phyloP scores from a whole-genome alignment of 2,797 vertebrate genomes.

The Arnoldichthys spilopterus region DNA sequence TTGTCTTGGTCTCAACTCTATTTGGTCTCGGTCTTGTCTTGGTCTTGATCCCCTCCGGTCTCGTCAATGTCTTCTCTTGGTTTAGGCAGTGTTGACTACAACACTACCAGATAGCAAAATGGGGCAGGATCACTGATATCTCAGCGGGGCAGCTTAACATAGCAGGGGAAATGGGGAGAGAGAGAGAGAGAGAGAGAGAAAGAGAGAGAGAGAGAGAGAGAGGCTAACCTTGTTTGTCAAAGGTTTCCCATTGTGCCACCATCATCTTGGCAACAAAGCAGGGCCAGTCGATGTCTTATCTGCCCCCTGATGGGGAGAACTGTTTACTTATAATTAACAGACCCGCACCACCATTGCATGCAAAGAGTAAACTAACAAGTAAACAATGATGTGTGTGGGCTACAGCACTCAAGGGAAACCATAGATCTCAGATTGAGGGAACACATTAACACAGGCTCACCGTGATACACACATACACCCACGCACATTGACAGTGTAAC shows the following conservation, averaged over 20 bases:
- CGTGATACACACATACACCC: constrained; percentile 5
- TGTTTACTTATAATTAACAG: constrained; percentile 71
- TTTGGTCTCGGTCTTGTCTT: too few relatives aligned
- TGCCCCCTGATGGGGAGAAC: constrained; percentile 44
- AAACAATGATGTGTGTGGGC: constrained; percentile 59
- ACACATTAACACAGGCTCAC: constrained; percentile 1
- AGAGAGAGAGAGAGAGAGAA: too few relatives aligned
- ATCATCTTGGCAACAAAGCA: constrained; percentile 22
- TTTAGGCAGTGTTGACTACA: too few relatives aligned
- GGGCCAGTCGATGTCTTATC: constrained; percentile 61
- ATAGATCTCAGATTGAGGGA: constrained; percentile 58
- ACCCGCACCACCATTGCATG: constrained; percentile 40
- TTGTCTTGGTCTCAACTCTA: too few relatives aligned
- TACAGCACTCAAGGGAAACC: constrained; percentile 43
- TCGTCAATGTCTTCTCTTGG: too few relatives aligned
- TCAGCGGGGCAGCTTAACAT: too few relatives aligned
- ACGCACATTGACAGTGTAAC: constrained; percentile 68
- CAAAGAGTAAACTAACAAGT: constrained; percentile 47
- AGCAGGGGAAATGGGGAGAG: too few relatives aligned
- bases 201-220: too few relatives aligned
- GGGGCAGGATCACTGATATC: too few relatives aligned
- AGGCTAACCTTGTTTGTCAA: constrained; percentile 60
- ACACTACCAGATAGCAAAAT: too few relatives aligned
- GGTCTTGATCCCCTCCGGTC: too few relatives aligned
- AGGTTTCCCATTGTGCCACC: constrained; percentile 39